Evolutionary conservation across 2,888 invertebrate genomes (phyloP).

Genomic region (Noctua pronuba): DNA sequence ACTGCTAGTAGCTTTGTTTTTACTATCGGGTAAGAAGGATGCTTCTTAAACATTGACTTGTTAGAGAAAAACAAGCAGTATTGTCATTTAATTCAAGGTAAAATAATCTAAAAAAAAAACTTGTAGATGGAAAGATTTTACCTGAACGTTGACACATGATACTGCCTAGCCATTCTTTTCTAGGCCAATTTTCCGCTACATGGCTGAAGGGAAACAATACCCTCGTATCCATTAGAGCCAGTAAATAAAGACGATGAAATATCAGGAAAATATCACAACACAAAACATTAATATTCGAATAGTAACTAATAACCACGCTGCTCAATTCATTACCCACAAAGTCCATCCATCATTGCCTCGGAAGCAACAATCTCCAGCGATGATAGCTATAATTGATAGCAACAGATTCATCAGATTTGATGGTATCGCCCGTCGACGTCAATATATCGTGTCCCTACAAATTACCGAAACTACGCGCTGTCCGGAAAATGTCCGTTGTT

Average conservation of each 20-base stretch:
- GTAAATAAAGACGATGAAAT: not conserved
- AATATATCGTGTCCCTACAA: constrained; percentile 24
- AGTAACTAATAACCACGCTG: constrained; percentile 25
- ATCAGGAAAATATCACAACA: not conserved
- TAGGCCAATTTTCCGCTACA: not conserved
- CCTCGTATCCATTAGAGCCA: not conserved
- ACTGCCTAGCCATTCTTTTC: not conserved
- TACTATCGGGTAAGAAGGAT: not conserved
- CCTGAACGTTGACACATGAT: not conserved
- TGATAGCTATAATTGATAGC: constrained; percentile 60
- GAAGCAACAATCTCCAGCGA: constrained; percentile 51
- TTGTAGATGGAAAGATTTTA: not conserved
- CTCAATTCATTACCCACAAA: constrained; percentile 27
- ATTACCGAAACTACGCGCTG: constrained; percentile 29
- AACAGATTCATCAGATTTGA: constrained; percentile 54
- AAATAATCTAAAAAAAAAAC: not conserved
- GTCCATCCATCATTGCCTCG: constrained; percentile 40
- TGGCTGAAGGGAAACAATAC: not conserved
- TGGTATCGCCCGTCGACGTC: constrained; percentile 33
- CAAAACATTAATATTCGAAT: constrained; percentile 11
- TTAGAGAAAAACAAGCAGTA: not conserved
- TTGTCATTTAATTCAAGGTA: not conserved
- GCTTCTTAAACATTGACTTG: not conserved
- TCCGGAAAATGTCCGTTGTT: constrained; percentile 14
- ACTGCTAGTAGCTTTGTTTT: not conserved